Conservation (phyloP, 2,888 invertebrate species). For the Caenorhabditis auriculariae region DNA sequence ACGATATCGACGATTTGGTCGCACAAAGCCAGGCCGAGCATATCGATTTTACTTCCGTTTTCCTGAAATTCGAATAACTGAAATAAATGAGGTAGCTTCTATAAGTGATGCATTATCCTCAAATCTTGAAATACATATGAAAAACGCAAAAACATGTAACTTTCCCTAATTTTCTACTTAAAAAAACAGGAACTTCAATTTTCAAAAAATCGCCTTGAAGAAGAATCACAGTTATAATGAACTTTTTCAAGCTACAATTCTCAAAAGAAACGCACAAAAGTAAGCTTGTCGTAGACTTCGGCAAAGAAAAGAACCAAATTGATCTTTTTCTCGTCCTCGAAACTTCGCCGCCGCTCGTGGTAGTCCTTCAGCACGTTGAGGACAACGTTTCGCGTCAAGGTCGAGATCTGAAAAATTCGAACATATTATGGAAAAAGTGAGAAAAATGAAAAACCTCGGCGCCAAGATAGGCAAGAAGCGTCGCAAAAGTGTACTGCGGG, state of each 20-base stretch:
- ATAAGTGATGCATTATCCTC: too few species aligned
- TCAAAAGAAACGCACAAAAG: conserved; percentile 8
- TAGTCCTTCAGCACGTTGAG: conserved; percentile 7
- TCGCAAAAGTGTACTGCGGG: conserved; percentile 29
- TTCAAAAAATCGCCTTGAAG: too few species aligned
- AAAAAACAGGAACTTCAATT: too few species aligned
- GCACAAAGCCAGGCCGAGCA: conserved; percentile 9
- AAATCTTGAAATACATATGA: too few species aligned
- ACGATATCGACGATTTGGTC: conserved; percentile 22
- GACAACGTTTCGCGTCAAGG: conserved; percentile 10
- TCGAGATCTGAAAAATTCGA: conserved; percentile 9
- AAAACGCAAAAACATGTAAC: too few species aligned
- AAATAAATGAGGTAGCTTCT: too few species aligned
- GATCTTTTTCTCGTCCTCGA: conserved; percentile 12
- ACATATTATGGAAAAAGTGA: not conserved
- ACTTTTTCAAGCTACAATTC: too few species aligned
- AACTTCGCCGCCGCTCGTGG: not conserved
- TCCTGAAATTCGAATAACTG: conserved; percentile 10
- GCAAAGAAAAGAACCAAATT: conserved; percentile 18
- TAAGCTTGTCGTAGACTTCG: conserved; percentile 15
- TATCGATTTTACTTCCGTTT: conserved; percentile 14
- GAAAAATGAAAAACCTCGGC: conserved; percentile 6
- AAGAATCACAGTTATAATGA: too few species aligned
- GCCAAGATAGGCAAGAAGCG: conserved; percentile 14
- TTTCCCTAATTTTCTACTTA: too few species aligned